These are phyloP conservation scores for Lamproptera curius DNA, from an alignment of 2,888 invertebrate genomes.

Conservation along the genomic window DNA sequence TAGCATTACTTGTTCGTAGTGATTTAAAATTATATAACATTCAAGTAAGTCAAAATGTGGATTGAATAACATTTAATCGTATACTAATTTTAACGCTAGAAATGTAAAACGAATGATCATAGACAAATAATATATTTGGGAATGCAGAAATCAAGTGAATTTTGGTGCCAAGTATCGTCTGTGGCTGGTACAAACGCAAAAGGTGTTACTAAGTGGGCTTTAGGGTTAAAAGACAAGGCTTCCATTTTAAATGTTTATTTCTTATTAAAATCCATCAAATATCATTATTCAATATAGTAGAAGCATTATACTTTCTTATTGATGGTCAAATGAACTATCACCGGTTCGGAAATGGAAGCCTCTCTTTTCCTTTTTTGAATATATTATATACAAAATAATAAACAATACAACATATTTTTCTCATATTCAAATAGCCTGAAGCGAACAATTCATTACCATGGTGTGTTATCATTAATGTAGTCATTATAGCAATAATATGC, in stretches of 20 bases:
- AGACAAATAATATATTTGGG: background rate
- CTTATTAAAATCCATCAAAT: too few species aligned
- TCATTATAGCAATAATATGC: too few species aligned
- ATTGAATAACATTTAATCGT: too few species aligned
- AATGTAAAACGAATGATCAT: background rate
- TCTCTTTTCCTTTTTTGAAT: slow-evolving; percentile 73
- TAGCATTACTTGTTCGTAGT: slow-evolving; percentile 93
- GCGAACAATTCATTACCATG: too few species aligned
- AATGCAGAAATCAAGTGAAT: slow-evolving; percentile 85
- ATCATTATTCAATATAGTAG: too few species aligned
- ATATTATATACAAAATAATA: too few species aligned
- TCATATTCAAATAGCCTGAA: too few species aligned
- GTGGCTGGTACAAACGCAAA: slow-evolving; percentile 67
- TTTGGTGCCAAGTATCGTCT: slow-evolving; percentile 84
- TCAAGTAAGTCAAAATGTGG: slow-evolving; percentile 79
- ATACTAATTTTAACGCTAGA: too few species aligned
- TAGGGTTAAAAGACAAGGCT: slow-evolving; percentile 74
- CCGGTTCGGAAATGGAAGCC: slow-evolving; percentile 85
- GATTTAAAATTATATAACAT: slow-evolving; percentile 87
- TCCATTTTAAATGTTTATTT: too few species aligned
- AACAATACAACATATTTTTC: too few species aligned
- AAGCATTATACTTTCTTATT: slow-evolving; percentile 77
- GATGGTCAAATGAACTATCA: slow-evolving; percentile 78
- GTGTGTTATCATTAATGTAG: too few species aligned
- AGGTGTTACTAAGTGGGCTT: slow-evolving; percentile 82